Conservation (phyloP, 2,113 vertebrate species). For the Cyprinodon tularosa region DNA sequence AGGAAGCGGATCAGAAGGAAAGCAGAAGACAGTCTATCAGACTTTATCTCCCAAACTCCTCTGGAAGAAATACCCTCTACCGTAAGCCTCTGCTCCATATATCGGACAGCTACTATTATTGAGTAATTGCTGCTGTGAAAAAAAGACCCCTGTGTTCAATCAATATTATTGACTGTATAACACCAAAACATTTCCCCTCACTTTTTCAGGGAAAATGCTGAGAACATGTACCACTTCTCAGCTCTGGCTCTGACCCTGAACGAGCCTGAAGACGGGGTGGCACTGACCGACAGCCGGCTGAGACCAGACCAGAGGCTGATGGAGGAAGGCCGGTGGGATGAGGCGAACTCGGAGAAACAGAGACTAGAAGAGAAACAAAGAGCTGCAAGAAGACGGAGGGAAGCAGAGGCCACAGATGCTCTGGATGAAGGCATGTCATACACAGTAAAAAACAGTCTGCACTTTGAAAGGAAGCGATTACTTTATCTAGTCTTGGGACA, state of each 20-base stretch:
- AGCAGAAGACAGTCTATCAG: constrained; percentile 97
- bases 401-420: constrained; percentile 83
- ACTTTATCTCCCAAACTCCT: constrained; percentile 90
- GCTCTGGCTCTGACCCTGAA: constrained; percentile 94
- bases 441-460: background rate
- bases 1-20: constrained; percentile 86
- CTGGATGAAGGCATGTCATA: constrained; percentile 86
- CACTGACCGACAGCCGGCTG: constrained; percentile 90
- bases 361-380: constrained; percentile 95
- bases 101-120: background rate
- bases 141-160: constrained; percentile 7
- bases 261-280: constrained; percentile 85
- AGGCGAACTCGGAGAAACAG: constrained; percentile 95
- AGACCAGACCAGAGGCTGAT: constrained; percentile 94
- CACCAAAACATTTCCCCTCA: background rate
- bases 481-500: background rate
- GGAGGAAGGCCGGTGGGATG: constrained; percentile 96
- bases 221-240: constrained; percentile 98
- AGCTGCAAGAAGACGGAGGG: constrained; percentile 83
- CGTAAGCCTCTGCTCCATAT: constrained; percentile 80
- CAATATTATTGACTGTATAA: constrained; percentile 13
- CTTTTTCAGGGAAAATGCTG: constrained; percentile 86
- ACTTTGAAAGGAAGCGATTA: too few relatives aligned
- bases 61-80: constrained; percentile 96
- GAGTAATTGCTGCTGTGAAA: constrained; percentile 10